Evolutionary conservation across 2,797 vertebrate species (phyloP).

Genomic region (Mallotus villosus): DNA sequence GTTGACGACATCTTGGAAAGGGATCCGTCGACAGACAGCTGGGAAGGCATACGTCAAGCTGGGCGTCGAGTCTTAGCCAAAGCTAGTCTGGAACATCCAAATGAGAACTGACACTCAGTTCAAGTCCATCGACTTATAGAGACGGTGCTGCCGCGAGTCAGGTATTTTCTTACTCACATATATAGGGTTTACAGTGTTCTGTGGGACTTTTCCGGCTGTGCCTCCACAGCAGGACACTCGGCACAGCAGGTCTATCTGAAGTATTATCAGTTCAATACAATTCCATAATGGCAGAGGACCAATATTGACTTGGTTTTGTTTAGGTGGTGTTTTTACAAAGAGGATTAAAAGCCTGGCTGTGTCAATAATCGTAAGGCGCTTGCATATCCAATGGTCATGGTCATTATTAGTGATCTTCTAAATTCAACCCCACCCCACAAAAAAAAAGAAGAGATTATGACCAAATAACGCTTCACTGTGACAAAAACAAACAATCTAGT

Average conservation of each 20-base stretch:
- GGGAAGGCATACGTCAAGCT: conserved; percentile 25
- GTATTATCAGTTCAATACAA: neutral
- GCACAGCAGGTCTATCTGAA: neutral
- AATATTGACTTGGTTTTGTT: neutral
- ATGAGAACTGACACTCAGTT: conserved; percentile 9
- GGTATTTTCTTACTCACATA: too few relatives aligned
- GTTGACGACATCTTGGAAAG: conserved; percentile 1
- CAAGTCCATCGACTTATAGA: neutral
- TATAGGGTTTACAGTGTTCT: too few relatives aligned
- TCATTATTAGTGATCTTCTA: neutral
- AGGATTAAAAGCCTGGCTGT: neutral
- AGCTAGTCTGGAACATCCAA: neutral
- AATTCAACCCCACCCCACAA: neutral
- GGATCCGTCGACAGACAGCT: conserved; percentile 6
- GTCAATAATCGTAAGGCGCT: neutral
- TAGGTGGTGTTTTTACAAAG: neutral
- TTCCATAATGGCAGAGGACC: neutral
- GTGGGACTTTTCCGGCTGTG: too few relatives aligned
- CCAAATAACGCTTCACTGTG: too few relatives aligned
- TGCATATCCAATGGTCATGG: neutral
- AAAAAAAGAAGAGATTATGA: too few relatives aligned
- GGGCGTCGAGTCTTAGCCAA: conserved; percentile 13
- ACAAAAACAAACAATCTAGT: too few relatives aligned
- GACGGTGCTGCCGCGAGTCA: too few relatives aligned
- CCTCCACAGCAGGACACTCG: too few relatives aligned